Evolutionary conservation across 2,797 vertebrate species (phyloP).

Genomic region (Psittacula echo): DNA sequence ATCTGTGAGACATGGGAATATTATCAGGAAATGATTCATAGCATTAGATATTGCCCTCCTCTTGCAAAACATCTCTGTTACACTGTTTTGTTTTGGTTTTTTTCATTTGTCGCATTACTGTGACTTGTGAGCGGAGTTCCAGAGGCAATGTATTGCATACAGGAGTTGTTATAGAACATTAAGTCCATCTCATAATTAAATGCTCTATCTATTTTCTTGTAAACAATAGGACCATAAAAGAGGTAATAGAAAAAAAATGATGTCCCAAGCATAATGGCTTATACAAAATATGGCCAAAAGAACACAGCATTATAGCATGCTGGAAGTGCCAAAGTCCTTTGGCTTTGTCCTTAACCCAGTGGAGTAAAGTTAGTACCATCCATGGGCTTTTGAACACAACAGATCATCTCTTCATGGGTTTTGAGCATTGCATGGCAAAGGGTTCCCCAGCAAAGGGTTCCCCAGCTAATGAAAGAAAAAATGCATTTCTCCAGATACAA

Average conservation of each 20-base stretch:
- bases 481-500: neutral
- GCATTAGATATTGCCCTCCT: neutral
- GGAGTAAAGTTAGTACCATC: neutral
- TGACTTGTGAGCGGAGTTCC: constrained; percentile 61
- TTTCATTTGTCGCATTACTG: constrained; percentile 25
- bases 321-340: constrained; percentile 49
- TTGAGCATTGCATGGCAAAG: neutral
- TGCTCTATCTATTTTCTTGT: constrained; percentile 71
- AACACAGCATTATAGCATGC: neutral
- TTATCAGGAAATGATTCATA: neutral
- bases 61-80: neutral
- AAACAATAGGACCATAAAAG: constrained; percentile 70
- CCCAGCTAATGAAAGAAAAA: neutral
- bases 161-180: constrained; percentile 69
- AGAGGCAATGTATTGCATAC: constrained; percentile 40
- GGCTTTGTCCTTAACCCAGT: constrained; percentile 53
- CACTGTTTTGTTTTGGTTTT: neutral
- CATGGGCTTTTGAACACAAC: constrained; percentile 31
- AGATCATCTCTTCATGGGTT: neutral
- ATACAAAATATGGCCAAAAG: constrained; percentile 37
- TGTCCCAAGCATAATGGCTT: constrained; percentile 27
- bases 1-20: neutral
- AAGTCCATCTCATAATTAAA: constrained; percentile 69
- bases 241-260: constrained; percentile 62
- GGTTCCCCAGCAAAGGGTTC: neutral